Evolutionary conservation across 2,797 vertebrate species (phyloP).

Genomic region (Typhlichthys eigenmanni): DNA sequence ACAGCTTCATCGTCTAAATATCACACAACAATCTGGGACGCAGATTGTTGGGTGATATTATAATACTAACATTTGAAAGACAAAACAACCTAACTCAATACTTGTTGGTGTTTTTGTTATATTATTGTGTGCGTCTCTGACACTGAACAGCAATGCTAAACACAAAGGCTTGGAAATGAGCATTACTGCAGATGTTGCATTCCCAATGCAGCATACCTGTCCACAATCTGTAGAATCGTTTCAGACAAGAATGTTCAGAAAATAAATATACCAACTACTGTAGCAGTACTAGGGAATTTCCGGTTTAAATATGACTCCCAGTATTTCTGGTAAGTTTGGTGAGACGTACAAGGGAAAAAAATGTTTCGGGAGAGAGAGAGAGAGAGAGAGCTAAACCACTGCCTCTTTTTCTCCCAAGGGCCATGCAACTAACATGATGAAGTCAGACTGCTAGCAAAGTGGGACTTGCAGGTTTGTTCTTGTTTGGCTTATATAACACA

Average conservation of each 20-base stretch:
- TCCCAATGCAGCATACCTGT: slow-evolving; percentile 5
- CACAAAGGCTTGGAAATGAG: slow-evolving; percentile 9
- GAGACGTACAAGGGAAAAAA: slow-evolving; percentile 15
- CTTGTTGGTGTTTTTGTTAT: too few relatives aligned
- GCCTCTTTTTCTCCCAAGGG: slow-evolving; percentile 22
- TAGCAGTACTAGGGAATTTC: slow-evolving; percentile 16
- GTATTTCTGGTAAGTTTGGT: slow-evolving; percentile 35
- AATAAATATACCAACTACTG: slow-evolving; percentile 25
- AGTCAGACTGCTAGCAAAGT: slow-evolving; percentile 29
- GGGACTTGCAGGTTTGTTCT: slow-evolving; percentile 25
- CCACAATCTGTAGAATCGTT: slow-evolving; percentile 38
- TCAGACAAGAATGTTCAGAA: slow-evolving; percentile 24
- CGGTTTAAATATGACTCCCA: slow-evolving; percentile 20
- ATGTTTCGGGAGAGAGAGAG: slow-evolving; percentile 8
- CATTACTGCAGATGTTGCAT: neutral
- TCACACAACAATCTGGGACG: too few relatives aligned
- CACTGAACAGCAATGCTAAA: slow-evolving; percentile 45
- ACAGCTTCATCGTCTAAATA: too few relatives aligned
- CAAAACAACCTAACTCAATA: too few relatives aligned
- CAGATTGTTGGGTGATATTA: too few relatives aligned
- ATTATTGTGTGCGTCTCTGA: slow-evolving; percentile 43
- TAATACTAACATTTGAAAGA: too few relatives aligned
- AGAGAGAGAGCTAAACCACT: slow-evolving; percentile 29
- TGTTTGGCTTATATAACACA: neutral
- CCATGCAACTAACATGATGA: slow-evolving; percentile 24